Percentiles rank a stretch among this genome's conserved stretches.
Evolutionary conservation across 2,888 invertebrate genomes (phyloP).

Genomic region (Phortica magna): DNA sequence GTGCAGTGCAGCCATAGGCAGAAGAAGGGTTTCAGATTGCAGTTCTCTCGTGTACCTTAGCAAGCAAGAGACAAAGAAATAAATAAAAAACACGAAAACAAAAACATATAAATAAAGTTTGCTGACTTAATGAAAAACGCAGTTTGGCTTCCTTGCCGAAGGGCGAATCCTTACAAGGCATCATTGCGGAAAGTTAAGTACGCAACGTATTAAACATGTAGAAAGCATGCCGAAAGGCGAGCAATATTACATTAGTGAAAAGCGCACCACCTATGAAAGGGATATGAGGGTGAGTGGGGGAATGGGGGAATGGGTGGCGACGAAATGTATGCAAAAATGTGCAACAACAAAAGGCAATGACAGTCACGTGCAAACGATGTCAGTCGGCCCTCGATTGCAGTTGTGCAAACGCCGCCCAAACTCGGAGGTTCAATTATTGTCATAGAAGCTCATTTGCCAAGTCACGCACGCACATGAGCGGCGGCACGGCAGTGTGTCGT

Average conservation of each 20-base stretch:
- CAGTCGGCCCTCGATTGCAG: background rate
- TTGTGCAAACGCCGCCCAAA: background rate
- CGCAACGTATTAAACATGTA: background rate
- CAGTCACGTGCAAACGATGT: background rate
- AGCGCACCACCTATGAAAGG: background rate
- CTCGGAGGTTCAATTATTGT: background rate
- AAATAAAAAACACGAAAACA: background rate
- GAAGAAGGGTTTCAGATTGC: constrained; percentile 23
- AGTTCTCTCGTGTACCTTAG: background rate
- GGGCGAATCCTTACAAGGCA: constrained; percentile 19
- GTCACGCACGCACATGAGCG: constrained; percentile 18
- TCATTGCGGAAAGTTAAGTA: background rate
- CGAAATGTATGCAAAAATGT: background rate
- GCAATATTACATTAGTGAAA: background rate
- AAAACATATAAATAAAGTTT: background rate
- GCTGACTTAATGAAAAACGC: constrained; percentile 1
- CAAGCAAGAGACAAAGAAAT: background rate
- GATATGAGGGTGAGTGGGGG: background rate
- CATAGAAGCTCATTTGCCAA: constrained; percentile 20
- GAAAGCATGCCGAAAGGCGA: background rate
- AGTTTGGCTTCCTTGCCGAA: constrained; percentile 2
- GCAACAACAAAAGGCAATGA: background rate
- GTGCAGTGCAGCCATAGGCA: background rate
- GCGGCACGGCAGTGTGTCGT: constrained; percentile 5
- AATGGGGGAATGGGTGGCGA: background rate